Conservation (phyloP, 2,888 invertebrate genomes). For the Ceratothoa steindachneri region DNA sequence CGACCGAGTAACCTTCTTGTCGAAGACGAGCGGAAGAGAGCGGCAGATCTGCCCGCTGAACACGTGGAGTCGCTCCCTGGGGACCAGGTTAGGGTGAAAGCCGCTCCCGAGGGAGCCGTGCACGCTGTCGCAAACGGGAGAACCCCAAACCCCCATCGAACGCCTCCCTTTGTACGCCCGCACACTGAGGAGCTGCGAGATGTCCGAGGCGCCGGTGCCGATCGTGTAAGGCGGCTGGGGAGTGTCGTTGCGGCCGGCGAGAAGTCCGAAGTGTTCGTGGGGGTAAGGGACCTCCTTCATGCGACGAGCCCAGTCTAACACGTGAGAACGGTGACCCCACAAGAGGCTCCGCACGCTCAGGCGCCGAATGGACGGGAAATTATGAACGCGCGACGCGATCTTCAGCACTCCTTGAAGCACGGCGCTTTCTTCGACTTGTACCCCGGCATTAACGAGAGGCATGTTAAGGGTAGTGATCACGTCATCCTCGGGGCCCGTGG, state of each 20-base stretch:
- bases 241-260: slow-evolving; percentile 42
- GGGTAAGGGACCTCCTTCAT: slow-evolving; percentile 40
- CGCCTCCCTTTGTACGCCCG: slow-evolving; percentile 57
- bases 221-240: slow-evolving; percentile 33
- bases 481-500: slow-evolving; percentile 65
- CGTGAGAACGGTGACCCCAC: slow-evolving; percentile 39
- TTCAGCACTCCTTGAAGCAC: slow-evolving; percentile 19
- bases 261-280: slow-evolving; percentile 32
- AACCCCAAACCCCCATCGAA: slow-evolving; percentile 69
- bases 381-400: slow-evolving; percentile 28
- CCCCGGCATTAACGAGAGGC: slow-evolving; percentile 59
- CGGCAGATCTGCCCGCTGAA: slow-evolving; percentile 88
- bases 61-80: slow-evolving; percentile 69
- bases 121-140: slow-evolving; percentile 72
- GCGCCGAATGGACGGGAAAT: slow-evolving; percentile 22
- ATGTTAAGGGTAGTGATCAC: slow-evolving; percentile 70
- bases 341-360: slow-evolving; percentile 34
- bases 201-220: slow-evolving; percentile 33
- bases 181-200: slow-evolving; percentile 22
- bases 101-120: slow-evolving; percentile 84
- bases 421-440: slow-evolving; percentile 24
- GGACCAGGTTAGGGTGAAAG: slow-evolving; percentile 79
- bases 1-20: slow-evolving; percentile 59
- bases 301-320: slow-evolving; percentile 38
- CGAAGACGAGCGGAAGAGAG: slow-evolving; percentile 70